Percentiles rank a stretch among this genome's conserved stretches.
Conservation (phyloP, 2,797 vertebrate genomes). For the Propithecus perrieri region DNA sequence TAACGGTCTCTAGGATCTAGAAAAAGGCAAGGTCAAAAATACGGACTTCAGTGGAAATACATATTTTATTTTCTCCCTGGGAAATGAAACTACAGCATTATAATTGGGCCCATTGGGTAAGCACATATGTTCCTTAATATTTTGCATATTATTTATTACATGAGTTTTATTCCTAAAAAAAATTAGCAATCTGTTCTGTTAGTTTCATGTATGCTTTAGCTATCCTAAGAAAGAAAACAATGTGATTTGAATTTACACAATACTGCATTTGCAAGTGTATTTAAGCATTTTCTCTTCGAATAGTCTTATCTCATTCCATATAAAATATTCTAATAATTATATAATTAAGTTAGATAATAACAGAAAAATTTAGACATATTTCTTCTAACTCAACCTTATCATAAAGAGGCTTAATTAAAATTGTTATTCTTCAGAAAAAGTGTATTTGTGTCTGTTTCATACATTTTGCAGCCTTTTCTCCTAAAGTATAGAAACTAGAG, state of each 20-base stretch:
- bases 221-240: not conserved
- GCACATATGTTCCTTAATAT: not conserved
- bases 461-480: not conserved
- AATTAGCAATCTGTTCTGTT: not conserved
- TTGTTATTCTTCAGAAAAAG: not conserved
- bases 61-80: not conserved
- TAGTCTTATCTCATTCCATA: not conserved
- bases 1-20: not conserved
- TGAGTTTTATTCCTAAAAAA: not conserved
- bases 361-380: not conserved
- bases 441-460: not conserved
- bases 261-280: not conserved
- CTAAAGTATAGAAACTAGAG: not conserved
- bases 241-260: not conserved
- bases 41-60: not conserved
- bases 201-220: not conserved
- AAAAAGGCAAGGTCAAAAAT: conserved; percentile 18
- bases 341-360: conserved; percentile 4
- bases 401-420: not conserved
- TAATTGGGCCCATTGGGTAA: not conserved
- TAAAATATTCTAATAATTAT: not conserved
- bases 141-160: not conserved
- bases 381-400: not conserved
- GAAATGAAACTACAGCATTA: not conserved
- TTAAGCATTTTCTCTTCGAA: not conserved